These are phyloP conservation scores for Luffia ferchaultella DNA, from an alignment of 2,888 invertebrate genomes.

Conservation along the genomic window DNA sequence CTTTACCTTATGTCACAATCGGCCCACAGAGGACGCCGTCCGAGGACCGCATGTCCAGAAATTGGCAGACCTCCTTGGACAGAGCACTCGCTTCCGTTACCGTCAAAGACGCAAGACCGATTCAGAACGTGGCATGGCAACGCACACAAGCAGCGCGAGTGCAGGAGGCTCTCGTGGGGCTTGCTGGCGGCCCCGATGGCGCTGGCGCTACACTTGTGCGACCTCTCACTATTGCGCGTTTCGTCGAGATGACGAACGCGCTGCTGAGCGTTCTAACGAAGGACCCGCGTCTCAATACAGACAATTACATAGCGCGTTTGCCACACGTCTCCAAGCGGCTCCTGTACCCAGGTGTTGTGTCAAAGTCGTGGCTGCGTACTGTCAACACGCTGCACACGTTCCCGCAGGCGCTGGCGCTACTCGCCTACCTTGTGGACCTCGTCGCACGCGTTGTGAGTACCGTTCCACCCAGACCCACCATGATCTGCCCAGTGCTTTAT, in stretches of 20 bases:
- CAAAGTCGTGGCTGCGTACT: constrained; percentile 67
- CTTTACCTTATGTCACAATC: background rate
- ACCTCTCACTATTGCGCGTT: constrained; percentile 54
- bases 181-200: constrained; percentile 24
- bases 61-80: constrained; percentile 42
- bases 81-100: constrained; percentile 47
- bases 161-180: constrained; percentile 13
- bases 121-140: constrained; percentile 42
- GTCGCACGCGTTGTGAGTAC: constrained; percentile 42
- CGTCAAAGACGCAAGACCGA: constrained; percentile 42
- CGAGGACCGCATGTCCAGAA: constrained; percentile 33
- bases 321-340: constrained; percentile 58
- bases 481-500: too few relatives aligned
- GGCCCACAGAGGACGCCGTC: constrained; percentile 34
- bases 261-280: constrained; percentile 27
- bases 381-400: constrained; percentile 67
- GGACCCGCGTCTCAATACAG: constrained; percentile 38
- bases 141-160: constrained; percentile 27
- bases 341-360: constrained; percentile 60
- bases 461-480: background rate
- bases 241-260: constrained; percentile 38
- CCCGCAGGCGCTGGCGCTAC: constrained; percentile 63
- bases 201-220: constrained; percentile 28
- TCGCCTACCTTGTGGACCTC: constrained; percentile 58
- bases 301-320: constrained; percentile 53